Evolutionary conservation across 2,113 vertebrate genomes (phyloP), one percentile per base, ranked within the genome.

Genomic region (Pteruthius melanotis): DNA sequence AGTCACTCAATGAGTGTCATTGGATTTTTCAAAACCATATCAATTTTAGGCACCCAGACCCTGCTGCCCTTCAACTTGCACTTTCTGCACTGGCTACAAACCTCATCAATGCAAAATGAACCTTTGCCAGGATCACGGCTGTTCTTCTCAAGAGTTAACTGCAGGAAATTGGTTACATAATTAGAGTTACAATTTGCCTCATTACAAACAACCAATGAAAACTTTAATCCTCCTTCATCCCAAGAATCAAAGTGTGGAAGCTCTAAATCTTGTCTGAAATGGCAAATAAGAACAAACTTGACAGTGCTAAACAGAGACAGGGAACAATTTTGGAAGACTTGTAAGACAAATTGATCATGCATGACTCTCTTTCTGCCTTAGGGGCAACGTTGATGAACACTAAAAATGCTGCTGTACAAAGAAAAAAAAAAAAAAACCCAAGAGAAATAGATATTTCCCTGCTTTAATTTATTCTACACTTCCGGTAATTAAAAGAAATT

Each of bases 281-380:
- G 89, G 77, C 72, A 95, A 93, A 92, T 77, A 91, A 96, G 88
- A 96, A 93, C 86, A 94, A 96, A 93, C 45, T 90, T 82, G 93
- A 93, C 88, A 95, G 83, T 79, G 44, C 42, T 94, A 95, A 96
- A 94, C 82, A 80, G 76, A 95, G 72, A 87, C 26, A 72, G 45
- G 35, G 77, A 96, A 83, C 33, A 93, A 19, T 83, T 96, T 89
- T 90, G 76, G 93, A 97, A 83, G 76, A 71, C 56, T 92, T 90
- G 86, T 89, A 96, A 92, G 65, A 96, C 66, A 89, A 96, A 97
- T 90, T 89, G 94, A 95, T 96, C 95, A 94, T 81, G 94, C 79
- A 81, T 84, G 79, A 92, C 91, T 84, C 64, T 2, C 0, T 66
- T 95, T 94, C 83, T 96, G 91, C 91, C 89, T 89, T 80, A 91